A percentile compares a stretch with the other conserved stretches of the same genome.
phyloP scores from a whole-genome alignment of 2,797 vertebrate genomes.

The Crypturellus tataupa region DNA sequence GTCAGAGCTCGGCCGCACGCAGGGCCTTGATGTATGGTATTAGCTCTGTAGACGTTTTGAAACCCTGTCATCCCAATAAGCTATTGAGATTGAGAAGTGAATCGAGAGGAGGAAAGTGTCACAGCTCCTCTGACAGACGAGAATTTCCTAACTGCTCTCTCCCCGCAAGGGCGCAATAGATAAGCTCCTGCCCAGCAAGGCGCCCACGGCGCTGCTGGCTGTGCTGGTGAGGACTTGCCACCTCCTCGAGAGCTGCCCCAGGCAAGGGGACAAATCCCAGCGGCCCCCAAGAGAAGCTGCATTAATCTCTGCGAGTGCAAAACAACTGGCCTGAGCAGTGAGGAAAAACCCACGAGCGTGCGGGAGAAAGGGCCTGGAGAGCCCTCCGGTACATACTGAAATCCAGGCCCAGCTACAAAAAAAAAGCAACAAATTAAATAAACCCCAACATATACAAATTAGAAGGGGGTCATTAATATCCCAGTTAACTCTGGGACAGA shows the following conservation, averaged over 20 bases:
- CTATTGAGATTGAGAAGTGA: constrained; percentile 60
- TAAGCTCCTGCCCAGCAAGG: constrained; percentile 26
- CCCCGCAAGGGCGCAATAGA: background rate
- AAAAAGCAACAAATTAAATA: background rate
- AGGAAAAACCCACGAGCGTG: constrained; percentile 46
- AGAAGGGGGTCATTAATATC: background rate
- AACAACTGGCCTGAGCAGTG: constrained; percentile 17
- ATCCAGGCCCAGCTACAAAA: background rate
- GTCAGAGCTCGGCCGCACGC: constrained; percentile 41
- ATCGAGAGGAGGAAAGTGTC: constrained; percentile 51
- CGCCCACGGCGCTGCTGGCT: background rate
- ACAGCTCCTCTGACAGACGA: background rate
- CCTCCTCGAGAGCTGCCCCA: background rate
- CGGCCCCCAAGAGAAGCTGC: constrained; percentile 28
- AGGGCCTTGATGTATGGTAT: constrained; percentile 50
- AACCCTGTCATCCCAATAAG: constrained; percentile 61
- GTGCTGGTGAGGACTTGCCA: constrained; percentile 37
- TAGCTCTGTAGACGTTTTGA: constrained; percentile 39
- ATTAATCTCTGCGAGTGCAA: constrained; percentile 25
- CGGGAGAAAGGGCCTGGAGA: constrained; percentile 21
- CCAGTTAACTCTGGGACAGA: background rate
- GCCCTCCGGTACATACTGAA: background rate
- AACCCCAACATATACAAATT: background rate
- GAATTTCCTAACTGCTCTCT: constrained; percentile 48
- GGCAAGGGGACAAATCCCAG: constrained; percentile 18